Evolutionary conservation across 2,888 invertebrate species (phyloP), one percentile per base, ranked within the genome.

Genomic region (Metopia argyrocephala): DNA sequence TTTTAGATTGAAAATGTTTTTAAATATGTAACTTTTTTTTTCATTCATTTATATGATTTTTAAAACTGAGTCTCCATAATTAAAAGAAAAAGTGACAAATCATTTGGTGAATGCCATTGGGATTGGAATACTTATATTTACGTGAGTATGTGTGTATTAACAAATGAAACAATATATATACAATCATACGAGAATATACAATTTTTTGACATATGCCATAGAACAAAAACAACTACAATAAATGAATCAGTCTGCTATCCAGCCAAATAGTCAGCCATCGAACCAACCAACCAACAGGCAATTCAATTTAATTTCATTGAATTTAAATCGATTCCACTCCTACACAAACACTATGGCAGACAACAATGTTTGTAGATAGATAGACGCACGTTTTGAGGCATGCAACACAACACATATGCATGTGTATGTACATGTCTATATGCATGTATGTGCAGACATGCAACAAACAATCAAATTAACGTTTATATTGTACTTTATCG

Each of bases 71-170:
- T 61, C 66, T 38, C 45, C 28, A 76, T 73, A 76, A 76, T 80
- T 71, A 68, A 73, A 68, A n/a, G n/a, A n/a, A n/a, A 57, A 76
- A 73, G 57, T 80, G 76, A 80, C 80, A 80, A 80, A 76, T 80
- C 73, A 80, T 80, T 76, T 71, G 56, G 31, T 46, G 64, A 71
- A 76, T 68, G 56, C 71, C 20, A 66, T 48, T 46, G 78, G 66
- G 71, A 78, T 56, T 25, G 20, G 4, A 27, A 52, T 27, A 46
- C 25, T 9, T 15, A 21, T 18, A 15, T 2, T n/a, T 27, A 27
- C 20, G 31, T 28, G n/a, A n/a, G n/a, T n/a, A n/a, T n/a, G n/a
- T n/a, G n/a, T n/a, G n/a, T n/a, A n/a, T n/a, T n/a, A n/a, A n/a
- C n/a, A n/a, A n/a, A n/a, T n/a, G n/a, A n/a, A n/a, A 31, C 31